Evolutionary conservation across 1,140 invertebrate species (phyloP).

Genomic region (Temnothorax longispinosus): DNA sequence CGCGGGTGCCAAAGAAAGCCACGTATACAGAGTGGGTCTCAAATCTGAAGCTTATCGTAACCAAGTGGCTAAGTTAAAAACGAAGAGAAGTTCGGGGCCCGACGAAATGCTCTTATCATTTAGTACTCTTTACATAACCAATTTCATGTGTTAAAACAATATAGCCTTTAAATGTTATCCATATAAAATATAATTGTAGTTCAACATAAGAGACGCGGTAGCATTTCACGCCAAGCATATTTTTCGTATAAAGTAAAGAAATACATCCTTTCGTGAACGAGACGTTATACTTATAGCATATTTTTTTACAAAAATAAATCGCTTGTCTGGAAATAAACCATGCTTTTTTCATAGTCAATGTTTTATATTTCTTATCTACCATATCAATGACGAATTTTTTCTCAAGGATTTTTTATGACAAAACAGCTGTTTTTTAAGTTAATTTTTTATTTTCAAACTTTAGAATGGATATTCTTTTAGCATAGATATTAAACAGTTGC

Average conservation of each 20-base stretch:
- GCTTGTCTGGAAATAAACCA: too few relatives aligned
- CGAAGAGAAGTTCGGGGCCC: neutral
- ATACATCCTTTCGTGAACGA: neutral
- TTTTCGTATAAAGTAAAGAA: neutral
- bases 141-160: neutral
- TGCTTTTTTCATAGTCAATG: too few relatives aligned
- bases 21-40: neutral
- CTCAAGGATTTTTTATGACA: neutral
- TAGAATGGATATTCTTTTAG: neutral
- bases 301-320: neutral
- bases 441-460: neutral
- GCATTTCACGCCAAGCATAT: neutral
- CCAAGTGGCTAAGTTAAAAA: neutral
- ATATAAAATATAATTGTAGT: neutral
- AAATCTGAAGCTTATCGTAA: constrained; percentile 17
- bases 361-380: too few relatives aligned
- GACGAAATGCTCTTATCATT: neutral
- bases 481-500: neutral
- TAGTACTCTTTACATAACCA: neutral
- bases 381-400: neutral
- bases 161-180: neutral
- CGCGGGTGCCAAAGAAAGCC: neutral
- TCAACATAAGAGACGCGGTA: neutral
- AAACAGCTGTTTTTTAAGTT: neutral
- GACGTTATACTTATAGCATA: neutral